These are phyloP conservation scores for Eurystomus gularis DNA, from an alignment of 2,113 vertebrate species.

Conservation along the genomic window DNA sequence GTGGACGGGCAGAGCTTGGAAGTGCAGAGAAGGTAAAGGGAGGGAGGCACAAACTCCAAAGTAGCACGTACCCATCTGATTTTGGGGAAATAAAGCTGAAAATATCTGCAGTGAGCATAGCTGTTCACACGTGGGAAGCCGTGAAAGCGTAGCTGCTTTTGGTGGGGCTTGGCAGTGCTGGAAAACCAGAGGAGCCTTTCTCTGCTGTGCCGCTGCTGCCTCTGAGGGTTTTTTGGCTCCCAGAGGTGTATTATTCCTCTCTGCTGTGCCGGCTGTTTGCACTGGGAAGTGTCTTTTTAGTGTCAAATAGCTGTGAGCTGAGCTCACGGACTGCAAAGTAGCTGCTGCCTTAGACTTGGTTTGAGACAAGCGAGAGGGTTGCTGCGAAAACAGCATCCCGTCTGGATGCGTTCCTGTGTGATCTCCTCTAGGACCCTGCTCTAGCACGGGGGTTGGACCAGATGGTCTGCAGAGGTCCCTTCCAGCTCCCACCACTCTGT, in stretches of 20 bases:
- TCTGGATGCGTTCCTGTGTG: too few relatives aligned
- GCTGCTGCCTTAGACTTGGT: neutral
- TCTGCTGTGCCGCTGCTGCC: neutral
- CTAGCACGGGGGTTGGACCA: too few relatives aligned
- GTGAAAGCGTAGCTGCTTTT: neutral
- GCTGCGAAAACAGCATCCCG: neutral
- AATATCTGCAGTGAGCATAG: neutral
- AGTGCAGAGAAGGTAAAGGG: too few relatives aligned
- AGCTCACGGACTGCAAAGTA: neutral
- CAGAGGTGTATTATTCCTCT: neutral
- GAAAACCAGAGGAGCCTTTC: neutral
- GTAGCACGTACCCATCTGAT: too few relatives aligned
- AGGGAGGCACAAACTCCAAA: fast-evolving
- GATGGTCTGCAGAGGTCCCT: too few relatives aligned
- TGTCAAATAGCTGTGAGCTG: neutral
- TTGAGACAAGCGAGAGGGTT: neutral
- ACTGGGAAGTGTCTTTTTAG: neutral
- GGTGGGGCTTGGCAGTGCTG: neutral
- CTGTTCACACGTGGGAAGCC: fast-evolving
- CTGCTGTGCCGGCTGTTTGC: neutral
- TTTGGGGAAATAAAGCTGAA: neutral
- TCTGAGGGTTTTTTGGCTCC: neutral
- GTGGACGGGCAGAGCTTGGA: neutral
- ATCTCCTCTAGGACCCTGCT: too few relatives aligned
- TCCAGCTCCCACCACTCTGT: too few relatives aligned